Evolutionary conservation across 23 tunicate species (phyloP).

Genomic region (Oikopleura albicans): DNA sequence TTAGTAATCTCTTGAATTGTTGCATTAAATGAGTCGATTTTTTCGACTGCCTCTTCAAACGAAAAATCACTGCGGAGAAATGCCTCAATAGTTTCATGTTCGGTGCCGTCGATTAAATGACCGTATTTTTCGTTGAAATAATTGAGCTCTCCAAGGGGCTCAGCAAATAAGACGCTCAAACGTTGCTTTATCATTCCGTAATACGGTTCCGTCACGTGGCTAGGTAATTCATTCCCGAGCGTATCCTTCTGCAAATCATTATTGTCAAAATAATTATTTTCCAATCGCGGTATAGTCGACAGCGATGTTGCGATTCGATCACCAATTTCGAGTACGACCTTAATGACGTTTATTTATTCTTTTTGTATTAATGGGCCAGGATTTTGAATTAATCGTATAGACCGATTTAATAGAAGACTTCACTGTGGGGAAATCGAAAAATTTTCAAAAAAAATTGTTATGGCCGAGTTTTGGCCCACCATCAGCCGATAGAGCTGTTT

Average conservation of each 20-base stretch:
- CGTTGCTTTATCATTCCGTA: background rate
- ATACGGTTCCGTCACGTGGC: background rate
- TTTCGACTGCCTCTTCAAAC: background rate
- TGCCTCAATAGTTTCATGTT: background rate
- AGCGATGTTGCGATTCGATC: background rate
- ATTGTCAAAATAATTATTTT: conserved; percentile 28
- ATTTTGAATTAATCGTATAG: too few relatives aligned
- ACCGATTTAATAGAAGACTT: too few relatives aligned
- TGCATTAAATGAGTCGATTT: background rate
- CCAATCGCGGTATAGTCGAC: background rate
- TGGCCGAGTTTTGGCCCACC: too few relatives aligned
- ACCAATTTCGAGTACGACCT: background rate
- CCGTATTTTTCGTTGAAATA: background rate
- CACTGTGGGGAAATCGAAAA: too few relatives aligned
- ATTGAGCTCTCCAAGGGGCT: background rate
- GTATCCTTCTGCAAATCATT: conserved; percentile 52
- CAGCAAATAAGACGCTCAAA: background rate
- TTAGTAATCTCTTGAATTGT: background rate
- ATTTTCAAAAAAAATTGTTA: too few relatives aligned
- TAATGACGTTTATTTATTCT: too few relatives aligned
- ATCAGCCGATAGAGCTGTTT: too few relatives aligned
- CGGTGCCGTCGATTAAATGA: conserved; percentile 1
- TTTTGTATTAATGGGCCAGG: too few relatives aligned
- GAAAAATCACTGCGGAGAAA: conserved; percentile 15
- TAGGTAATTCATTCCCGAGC: conserved; percentile 28